Evolutionary conservation across 2,797 vertebrate genomes (phyloP).

Genomic region (Pogonophryne albipinna): DNA sequence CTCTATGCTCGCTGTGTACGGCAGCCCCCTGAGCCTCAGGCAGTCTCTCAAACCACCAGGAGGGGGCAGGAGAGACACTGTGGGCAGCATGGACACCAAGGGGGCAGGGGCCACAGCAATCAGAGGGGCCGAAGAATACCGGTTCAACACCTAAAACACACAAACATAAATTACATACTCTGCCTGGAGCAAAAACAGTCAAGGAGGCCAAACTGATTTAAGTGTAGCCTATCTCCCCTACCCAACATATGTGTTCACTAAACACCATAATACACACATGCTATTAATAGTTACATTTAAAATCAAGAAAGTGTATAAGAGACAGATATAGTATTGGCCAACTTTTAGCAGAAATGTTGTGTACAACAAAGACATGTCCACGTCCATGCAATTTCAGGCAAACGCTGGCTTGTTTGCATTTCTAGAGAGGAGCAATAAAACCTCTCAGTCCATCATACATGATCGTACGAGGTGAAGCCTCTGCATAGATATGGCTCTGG

Average conservation of each 20-base stretch:
- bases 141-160: constrained; percentile 90
- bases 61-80: constrained; percentile 89
- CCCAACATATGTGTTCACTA: not conserved
- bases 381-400: constrained; percentile 30
- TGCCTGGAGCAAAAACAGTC: constrained; percentile 10
- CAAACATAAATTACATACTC: constrained; percentile 30
- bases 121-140: constrained; percentile 92
- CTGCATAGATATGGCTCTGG: constrained; percentile 38
- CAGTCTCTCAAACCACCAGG: constrained; percentile 89
- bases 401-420: constrained; percentile 74
- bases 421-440: constrained; percentile 71
- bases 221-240: not conserved
- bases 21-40: constrained; percentile 92
- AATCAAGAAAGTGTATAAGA: not conserved
- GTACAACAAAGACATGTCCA: constrained; percentile 21
- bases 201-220: not conserved
- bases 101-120: constrained; percentile 88
- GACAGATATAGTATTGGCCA: not conserved
- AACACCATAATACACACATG: not conserved
- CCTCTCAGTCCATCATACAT: constrained; percentile 14
- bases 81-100: constrained; percentile 85
- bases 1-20: constrained; percentile 95
- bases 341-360: constrained; percentile 1
- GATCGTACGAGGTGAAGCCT: constrained; percentile 23
- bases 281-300: not conserved